Conservation (phyloP, 2,888 invertebrate genomes). For the Eilema caniola region DNA sequence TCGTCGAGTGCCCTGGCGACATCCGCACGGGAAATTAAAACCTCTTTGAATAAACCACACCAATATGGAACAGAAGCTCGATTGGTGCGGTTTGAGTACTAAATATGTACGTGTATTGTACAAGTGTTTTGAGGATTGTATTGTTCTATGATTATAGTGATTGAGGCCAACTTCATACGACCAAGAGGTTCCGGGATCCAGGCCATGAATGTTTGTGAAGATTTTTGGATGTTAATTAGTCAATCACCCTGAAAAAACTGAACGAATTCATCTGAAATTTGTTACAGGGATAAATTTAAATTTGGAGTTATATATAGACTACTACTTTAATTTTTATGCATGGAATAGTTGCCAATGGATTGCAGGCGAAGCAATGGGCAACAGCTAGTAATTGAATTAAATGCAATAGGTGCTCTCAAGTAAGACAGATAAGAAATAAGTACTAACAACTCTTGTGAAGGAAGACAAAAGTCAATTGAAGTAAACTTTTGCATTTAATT, state of each 20-base stretch:
- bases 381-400: not conserved
- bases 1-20: conserved; percentile 35
- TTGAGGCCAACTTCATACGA: no score
- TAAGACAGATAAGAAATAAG: not conserved
- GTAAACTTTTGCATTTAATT: not conserved
- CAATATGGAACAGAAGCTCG: conserved; percentile 39
- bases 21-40: conserved; percentile 64
- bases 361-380: no score
- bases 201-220: no score
- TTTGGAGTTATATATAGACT: no score
- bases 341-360: no score
- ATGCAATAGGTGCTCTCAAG: not conserved
- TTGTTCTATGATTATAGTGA: no score
- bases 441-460: not conserved
- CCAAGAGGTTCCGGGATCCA: no score
- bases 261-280: no score
- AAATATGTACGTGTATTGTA: conserved; percentile 7
- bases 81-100: conserved; percentile 22
- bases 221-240: no score
- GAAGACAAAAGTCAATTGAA: not conserved
- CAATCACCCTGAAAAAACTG: no score
- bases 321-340: no score
- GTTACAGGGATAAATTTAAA: no score
- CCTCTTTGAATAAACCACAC: conserved; percentile 51
- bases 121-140: not conserved